Evolutionary conservation across 2,888 invertebrate genomes (phyloP).

Genomic region (Spicauda simplicius): DNA sequence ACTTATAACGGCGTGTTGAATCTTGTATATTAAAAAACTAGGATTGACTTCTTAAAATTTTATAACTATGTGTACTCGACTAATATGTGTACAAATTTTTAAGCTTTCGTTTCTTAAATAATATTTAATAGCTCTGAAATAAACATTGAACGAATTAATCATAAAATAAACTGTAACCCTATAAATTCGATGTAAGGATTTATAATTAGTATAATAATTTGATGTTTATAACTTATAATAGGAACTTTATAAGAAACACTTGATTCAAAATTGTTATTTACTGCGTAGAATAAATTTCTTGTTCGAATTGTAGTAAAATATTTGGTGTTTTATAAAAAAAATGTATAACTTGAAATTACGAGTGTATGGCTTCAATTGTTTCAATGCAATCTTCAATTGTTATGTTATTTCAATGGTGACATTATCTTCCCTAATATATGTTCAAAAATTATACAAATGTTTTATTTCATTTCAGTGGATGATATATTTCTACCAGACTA

Average conservation of each 20-base stretch:
- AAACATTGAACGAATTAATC: conserved; percentile 3
- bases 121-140: neutral
- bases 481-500: no score
- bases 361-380: neutral
- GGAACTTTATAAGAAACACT: neutral
- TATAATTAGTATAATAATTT: neutral
- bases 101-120: neutral
- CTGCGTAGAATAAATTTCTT: conserved; percentile 20
- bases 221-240: neutral
- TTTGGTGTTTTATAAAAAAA: neutral
- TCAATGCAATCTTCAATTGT: neutral
- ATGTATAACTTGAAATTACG: neutral
- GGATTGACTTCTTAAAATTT: neutral
- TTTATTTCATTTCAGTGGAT: neutral
- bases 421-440: conserved; percentile 81
- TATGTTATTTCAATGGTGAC: conserved; percentile 54
- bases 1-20: neutral
- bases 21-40: neutral
- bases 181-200: neutral
- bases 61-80: neutral
- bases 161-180: conserved; percentile 8
- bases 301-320: neutral
- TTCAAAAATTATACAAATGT: conserved; percentile 57
- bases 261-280: conserved; percentile 3
- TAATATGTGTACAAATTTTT: neutral